Conservation (phyloP, 1,140 invertebrate genomes). For the Chrysopa pallens region DNA sequence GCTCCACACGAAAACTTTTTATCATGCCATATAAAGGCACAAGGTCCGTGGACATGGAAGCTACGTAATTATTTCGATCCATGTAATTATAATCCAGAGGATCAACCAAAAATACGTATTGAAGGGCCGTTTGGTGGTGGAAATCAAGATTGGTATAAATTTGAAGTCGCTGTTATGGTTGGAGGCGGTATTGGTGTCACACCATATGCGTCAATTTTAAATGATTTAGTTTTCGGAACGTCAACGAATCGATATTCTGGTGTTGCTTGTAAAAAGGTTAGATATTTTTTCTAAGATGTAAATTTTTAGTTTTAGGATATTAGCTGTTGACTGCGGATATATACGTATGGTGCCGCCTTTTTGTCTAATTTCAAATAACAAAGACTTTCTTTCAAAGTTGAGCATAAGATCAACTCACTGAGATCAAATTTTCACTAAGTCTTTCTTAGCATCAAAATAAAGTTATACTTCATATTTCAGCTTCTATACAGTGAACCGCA, state of each 20-base stretch:
- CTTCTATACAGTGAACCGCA: no score
- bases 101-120: slow-evolving; percentile 74
- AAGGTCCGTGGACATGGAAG: slow-evolving; percentile 98
- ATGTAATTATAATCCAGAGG: slow-evolving; percentile 77
- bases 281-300: slow-evolving; percentile 1
- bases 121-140: slow-evolving; percentile 98
- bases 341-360: not conserved
- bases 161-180: slow-evolving; percentile 95
- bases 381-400: no score
- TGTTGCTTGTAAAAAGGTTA: slow-evolving; percentile 85
- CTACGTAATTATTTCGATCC: slow-evolving; percentile 92
- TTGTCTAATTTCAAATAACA: slow-evolving; percentile 3
- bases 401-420: no score
- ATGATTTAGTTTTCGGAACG: slow-evolving; percentile 89
- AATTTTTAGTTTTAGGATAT: not conserved
- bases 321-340: not conserved
- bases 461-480: no score
- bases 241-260: slow-evolving; percentile 89
- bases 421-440: no score
- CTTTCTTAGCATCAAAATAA: no score
- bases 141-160: slow-evolving; percentile 99
- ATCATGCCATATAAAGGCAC: slow-evolving; percentile 94
- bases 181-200: slow-evolving; percentile 98
- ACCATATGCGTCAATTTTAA: slow-evolving; percentile 96
- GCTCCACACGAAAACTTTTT: slow-evolving; percentile 96